Base-by-base conservation (phyloP, 2,113 vertebrate species). In the Tringa solitaria region DNA sequence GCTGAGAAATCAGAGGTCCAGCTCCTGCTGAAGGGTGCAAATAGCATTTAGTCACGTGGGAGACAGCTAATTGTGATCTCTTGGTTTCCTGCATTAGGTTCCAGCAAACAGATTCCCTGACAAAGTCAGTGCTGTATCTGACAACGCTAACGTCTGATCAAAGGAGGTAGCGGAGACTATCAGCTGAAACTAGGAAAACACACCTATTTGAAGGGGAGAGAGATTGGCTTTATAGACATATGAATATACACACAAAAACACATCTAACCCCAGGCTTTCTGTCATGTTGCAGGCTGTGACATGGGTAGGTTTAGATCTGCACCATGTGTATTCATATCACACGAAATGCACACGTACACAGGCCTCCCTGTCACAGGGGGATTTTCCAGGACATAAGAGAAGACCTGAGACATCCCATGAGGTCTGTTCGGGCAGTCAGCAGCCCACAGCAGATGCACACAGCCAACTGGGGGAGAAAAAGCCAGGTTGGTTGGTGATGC, bases 141-240 rank as follows among this genome's bases (percentile, higher is more conserved):
- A 94, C 91, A 95, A 30, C 4, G 2, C 56, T 87, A 95, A 78
- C 84, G 1, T 48, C 68, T 95, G 88, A 90, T 95, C 92, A 93
- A 93, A 96, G 82, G 20, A 80, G 32, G 48, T 13, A 89, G 72
- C 57, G 51, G 27, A 70, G 53, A 78, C 10, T 43, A 78, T 33
- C 76, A 82, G 51, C 23, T 87, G 41, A 93, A 87, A 87, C 77
- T 39, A 84, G 45, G 61, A 89, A 61, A 87, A 61, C 19, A 75
- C 15, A 54, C 0, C 1, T 48, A 35, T 60, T 84, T 78, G 73
- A 91, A 81, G 35, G 15, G 64, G 17, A 84, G 22, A 94, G 54
- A 76, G n/a, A 39, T n/a, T 35, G 50, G 20, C n/a, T 90, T 84
- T 84, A 79, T 2, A 79, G 50, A 73, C 1, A 1, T 41, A 77